Base-by-base conservation (phyloP, 2,797 vertebrate species). In the Valencia hispanica region DNA sequence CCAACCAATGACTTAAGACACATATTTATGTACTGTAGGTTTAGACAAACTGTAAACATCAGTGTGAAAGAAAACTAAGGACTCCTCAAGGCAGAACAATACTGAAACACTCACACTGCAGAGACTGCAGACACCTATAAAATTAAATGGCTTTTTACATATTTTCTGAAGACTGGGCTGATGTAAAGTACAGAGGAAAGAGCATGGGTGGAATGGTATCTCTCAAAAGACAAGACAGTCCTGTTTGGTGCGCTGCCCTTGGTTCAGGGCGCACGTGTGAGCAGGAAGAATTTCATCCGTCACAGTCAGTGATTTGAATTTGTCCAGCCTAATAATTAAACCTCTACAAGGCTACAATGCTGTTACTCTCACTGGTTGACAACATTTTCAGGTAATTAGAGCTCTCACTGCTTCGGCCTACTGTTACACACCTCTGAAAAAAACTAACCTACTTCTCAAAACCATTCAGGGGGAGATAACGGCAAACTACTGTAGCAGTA, bases 11-110 rank as follows among this genome's bases (percentile, higher is more conserved):
- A 93, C 90, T 91, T 72, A 74, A 91, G 89, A 91, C 89, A 87
- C 84, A 93, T 93, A 93, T 93, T 93, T 92, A 91, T 91, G 88
- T 88, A 85, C 84, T 85, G 88, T 91, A 93, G 88, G 84, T 84
- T 82, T 91, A 92, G 90, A 92, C 59, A 75, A 87, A 89, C 79
- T 90, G 89, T 92, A 93, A 91, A 91, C 84, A 82, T 89, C 72
- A 85, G 88, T 74, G 88, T 92, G 86, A 91, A 85, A 86, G 87
- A 83, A 91, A 86, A 80, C 81, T 68, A 79, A 89, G 80, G 82
- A 87, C 82, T 92, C 81, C 86, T 90, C 71, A 41, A 89, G 68
- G 86, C 83, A 86, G 75, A 88, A 87, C 90, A 88, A 87, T 88
- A 93, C 88, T 88, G 84, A 89, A 72, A 88, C 87, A 74, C 75